These are phyloP conservation scores for Drosophila mulleri DNA, from an alignment of 2,888 invertebrate genomes.

Conservation along the genomic window DNA sequence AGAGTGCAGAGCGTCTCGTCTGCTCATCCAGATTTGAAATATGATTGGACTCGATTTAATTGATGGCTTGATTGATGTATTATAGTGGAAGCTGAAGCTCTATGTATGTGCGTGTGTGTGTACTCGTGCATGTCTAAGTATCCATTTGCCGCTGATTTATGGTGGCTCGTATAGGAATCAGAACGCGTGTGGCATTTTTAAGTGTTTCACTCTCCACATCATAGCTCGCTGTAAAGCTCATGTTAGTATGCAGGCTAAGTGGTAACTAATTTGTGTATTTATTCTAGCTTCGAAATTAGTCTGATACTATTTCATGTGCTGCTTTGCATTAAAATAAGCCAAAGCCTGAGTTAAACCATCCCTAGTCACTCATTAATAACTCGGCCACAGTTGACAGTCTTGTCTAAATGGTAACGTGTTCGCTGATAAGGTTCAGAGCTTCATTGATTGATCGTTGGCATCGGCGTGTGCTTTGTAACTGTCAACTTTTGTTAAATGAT, in stretches of 20 bases:
- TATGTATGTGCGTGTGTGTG: slow-evolving; percentile 7
- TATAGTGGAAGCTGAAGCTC: slow-evolving; percentile 7
- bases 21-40: slow-evolving; percentile 47
- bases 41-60: slow-evolving; percentile 65
- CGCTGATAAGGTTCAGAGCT: slow-evolving; percentile 29
- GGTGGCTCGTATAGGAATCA: slow-evolving; percentile 44
- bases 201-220: slow-evolving; percentile 24
- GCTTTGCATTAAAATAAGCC: slow-evolving; percentile 33
- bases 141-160: slow-evolving; percentile 59
- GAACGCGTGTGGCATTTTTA: slow-evolving; percentile 47
- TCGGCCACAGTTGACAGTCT: slow-evolving; percentile 38
- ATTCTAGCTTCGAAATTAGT: slow-evolving; percentile 14
- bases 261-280: slow-evolving; percentile 39
- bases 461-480: slow-evolving; percentile 40
- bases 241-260: slow-evolving; percentile 31
- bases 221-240: slow-evolving; percentile 6
- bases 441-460: slow-evolving; percentile 49
- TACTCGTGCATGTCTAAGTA: slow-evolving; percentile 24
- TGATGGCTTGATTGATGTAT: slow-evolving; percentile 68
- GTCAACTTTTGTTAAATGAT: slow-evolving; percentile 47
- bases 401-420: slow-evolving; percentile 38
- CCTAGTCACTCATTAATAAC: slow-evolving; percentile 42
- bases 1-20: slow-evolving; percentile 28
- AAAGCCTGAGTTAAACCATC: slow-evolving; percentile 5
- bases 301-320: slow-evolving; percentile 1